These are phyloP conservation scores for Virgularia gustaviana DNA, from an alignment of 92 coral and sea anemone species.

Conservation along the genomic window DNA sequence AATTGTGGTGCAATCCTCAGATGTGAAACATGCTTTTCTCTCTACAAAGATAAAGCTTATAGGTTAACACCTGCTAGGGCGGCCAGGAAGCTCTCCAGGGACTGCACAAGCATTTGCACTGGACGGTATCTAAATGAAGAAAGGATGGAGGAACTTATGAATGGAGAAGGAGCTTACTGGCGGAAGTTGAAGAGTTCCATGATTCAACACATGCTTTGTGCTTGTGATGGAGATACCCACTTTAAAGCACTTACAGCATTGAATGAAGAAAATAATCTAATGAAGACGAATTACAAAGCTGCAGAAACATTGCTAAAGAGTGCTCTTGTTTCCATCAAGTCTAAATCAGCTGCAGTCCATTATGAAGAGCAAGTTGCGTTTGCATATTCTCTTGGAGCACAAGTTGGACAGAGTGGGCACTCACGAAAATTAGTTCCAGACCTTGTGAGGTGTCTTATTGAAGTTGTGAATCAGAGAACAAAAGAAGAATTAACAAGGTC, in stretches of 20 bases:
- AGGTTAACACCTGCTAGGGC: constrained; percentile 19
- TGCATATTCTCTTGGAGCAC: constrained; percentile 19
- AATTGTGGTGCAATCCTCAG: constrained; percentile 18
- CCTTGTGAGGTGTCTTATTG: constrained; percentile 15
- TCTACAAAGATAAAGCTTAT: constrained; percentile 11
- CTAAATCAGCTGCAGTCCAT: constrained; percentile 7
- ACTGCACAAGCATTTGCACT: constrained; percentile 23
- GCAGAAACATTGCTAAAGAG: constrained; percentile 26
- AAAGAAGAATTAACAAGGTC: constrained; percentile 2
- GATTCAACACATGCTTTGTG: constrained; percentile 24
- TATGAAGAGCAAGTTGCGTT: constrained; percentile 18
- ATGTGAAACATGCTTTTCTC: constrained; percentile 27
- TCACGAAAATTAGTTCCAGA: constrained; percentile 18
- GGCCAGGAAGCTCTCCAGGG: constrained; percentile 27
- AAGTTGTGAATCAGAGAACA: neutral
- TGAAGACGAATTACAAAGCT: constrained; percentile 23
- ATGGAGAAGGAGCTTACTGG: constrained; percentile 28
- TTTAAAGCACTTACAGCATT: constrained; percentile 13
- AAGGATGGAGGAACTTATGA: constrained; percentile 25
- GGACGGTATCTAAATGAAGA: constrained; percentile 26
- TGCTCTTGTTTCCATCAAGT: constrained; percentile 1
- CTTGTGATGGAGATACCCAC: constrained; percentile 25
- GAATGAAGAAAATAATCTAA: neutral
- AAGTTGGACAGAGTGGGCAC: constrained; percentile 28
- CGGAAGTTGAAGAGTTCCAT: constrained; percentile 15